Base-by-base conservation (phyloP, 92 coral and sea anemone species). In the Heteractis magnifica region DNA sequence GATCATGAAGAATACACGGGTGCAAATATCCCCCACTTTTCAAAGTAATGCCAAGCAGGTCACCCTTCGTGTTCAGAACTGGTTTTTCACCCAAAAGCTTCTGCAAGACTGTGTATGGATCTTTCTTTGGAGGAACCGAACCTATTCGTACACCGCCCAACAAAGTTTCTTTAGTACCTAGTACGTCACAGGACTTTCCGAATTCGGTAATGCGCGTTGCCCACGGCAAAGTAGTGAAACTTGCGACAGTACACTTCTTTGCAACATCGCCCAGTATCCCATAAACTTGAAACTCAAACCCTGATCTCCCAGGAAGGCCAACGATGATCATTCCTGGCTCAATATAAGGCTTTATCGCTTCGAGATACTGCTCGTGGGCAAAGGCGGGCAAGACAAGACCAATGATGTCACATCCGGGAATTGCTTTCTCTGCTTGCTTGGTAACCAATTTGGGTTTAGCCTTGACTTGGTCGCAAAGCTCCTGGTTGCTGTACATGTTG, bases 161-260 rank as follows among this genome's bases (percentile, higher is more conserved):
- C 23, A 88, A 77, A 21, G 84, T 64, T 59, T 82, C 86, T 52
- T 89, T 91, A 1, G 88, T 79, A 13, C 90, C 90, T 14, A 91
- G 82, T 64, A 91, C 84, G 44, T 91, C 89, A 34, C 87, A 90
- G 56, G 82, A 65, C 71, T 75, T 50, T 13, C 94, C 94, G 86
- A 83, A 91, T 86, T 83, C 87, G 50, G 84, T 78, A 26, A 48
- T 85, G 18, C 93, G 89, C 20, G 91, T 86, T 56, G 86, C 93
- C 95, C 93, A 92, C 11, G 95, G 95, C 18, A 89, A 80, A 2
- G 92, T 83, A 85, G 89, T 92, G 59, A 92, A 86, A n/a, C 86
- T 86, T 70, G 80, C 80, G 14, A 92, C 52, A 6, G 92, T 86
- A 76, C 90, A 86, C 71, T 86, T 75, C 71, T 71, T 79, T 26